A percentile compares a stretch with the other conserved stretches of the same genome.
Evolutionary conservation across 2,797 vertebrate species (phyloP).

Genomic region (Threskiornis aethiopicus): DNA sequence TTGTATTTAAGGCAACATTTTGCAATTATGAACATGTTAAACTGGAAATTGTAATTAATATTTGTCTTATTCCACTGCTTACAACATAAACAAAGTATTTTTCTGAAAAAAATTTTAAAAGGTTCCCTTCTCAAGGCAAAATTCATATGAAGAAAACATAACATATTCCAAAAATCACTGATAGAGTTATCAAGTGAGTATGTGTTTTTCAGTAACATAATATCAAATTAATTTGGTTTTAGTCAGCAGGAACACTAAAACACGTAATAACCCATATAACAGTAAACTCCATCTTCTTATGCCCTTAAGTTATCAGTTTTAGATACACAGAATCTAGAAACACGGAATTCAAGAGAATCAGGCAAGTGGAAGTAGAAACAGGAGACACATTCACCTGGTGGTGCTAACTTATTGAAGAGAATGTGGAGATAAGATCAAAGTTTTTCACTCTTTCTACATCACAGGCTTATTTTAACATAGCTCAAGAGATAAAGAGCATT

Average conservation of each 20-base stretch:
- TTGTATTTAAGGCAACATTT: not conserved
- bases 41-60: not conserved
- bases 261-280: not conserved
- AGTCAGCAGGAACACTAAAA: not conserved
- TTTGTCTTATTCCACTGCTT: not conserved
- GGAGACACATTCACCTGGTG: not conserved
- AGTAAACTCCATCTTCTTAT: not conserved
- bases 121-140: not conserved
- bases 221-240: not conserved
- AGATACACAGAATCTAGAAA: not conserved
- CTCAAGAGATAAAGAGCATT: not conserved
- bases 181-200: not conserved
- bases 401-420: not conserved
- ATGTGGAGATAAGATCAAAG: not conserved
- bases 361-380: not conserved
- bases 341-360: not conserved
- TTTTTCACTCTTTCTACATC: not conserved
- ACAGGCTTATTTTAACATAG: not conserved
- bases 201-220: not conserved
- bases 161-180: not conserved
- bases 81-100: not conserved
- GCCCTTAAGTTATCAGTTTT: not conserved
- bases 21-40: not conserved
- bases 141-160: not conserved
- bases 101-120: not conserved